These are phyloP conservation scores for Drosophila meridionalis DNA, from an alignment of 2,888 invertebrate species.

Conservation along the genomic window DNA sequence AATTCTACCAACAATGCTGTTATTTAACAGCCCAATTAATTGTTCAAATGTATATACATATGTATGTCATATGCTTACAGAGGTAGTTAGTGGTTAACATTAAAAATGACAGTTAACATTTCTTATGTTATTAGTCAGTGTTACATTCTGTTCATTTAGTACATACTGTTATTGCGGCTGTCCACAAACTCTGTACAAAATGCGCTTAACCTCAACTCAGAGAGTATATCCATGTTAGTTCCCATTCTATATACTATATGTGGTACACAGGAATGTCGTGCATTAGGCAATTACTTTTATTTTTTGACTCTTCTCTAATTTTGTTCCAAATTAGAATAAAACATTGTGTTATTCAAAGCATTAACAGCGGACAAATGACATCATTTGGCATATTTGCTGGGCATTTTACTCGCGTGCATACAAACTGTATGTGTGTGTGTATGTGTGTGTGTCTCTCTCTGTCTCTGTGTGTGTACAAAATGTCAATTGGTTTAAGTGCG, in stretches of 20 bases:
- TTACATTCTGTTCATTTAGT: background rate
- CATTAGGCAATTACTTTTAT: conserved; percentile 33
- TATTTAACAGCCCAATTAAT: no score
- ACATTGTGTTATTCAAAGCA: conserved; percentile 38
- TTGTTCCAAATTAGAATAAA: conserved; percentile 14
- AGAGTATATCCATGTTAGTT: background rate
- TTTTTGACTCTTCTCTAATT: conserved; percentile 15
- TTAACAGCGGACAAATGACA: conserved; percentile 61
- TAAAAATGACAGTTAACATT: no score
- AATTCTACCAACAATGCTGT: no score
- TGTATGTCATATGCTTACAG: no score
- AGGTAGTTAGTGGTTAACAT: no score
- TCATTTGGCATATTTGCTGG: conserved; percentile 68
- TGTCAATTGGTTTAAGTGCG: conserved; percentile 66
- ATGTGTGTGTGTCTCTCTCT: background rate
- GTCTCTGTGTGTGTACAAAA: conserved; percentile 39
- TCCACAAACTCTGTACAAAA: no score
- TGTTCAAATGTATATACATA: no score
- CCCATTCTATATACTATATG: background rate
- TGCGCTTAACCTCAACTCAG: background rate
- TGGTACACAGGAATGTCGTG: background rate
- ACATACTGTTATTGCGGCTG: no score
- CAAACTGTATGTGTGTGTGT: conserved; percentile 25
- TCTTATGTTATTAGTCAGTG: no score
- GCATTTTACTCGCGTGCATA: conserved; percentile 50